These are phyloP conservation scores for Anolis carolinensis DNA, from an alignment of 2,113 vertebrate species.

Conservation along the genomic window DNA sequence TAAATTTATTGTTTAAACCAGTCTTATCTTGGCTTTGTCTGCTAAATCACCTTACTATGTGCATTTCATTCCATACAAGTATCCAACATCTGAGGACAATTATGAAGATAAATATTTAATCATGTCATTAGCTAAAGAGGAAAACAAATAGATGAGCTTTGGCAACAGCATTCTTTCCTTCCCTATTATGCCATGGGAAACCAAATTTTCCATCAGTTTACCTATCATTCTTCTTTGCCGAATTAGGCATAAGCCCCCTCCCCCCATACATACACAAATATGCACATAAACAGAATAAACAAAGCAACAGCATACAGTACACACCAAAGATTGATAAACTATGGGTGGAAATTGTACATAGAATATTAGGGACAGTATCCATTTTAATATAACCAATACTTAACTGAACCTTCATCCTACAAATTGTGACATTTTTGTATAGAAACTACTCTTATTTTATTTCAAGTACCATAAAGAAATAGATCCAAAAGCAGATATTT, in stretches of 20 bases:
- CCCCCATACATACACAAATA: no score
- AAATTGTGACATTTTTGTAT: no score
- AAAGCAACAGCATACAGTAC: neutral
- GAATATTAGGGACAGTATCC: conserved; percentile 12
- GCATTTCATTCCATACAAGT: conserved; percentile 57
- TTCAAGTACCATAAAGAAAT: no score
- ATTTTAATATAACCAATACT: neutral
- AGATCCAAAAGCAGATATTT: no score
- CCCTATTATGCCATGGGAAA: conserved; percentile 26
- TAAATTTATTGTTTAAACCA: conserved; percentile 69
- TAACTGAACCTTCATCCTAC: no score
- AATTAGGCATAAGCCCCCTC: neutral
- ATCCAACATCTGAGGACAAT: conserved; percentile 67
- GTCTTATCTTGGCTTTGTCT: conserved; percentile 63
- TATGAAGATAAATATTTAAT: conserved; percentile 68
- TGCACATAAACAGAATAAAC: neutral
- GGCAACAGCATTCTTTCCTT: conserved; percentile 35
- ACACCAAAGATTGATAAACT: conserved; percentile 3
- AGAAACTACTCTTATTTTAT: neutral
- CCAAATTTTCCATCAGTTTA: conserved; percentile 39
- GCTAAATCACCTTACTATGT: conserved; percentile 57
- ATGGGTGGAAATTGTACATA: neutral
- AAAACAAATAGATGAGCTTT: conserved; percentile 57
- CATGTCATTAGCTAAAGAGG: conserved; percentile 57
- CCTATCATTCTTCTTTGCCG: conserved; percentile 16